phyloP scores from a whole-genome alignment of 2,797 vertebrate species.

The Otus scops region DNA sequence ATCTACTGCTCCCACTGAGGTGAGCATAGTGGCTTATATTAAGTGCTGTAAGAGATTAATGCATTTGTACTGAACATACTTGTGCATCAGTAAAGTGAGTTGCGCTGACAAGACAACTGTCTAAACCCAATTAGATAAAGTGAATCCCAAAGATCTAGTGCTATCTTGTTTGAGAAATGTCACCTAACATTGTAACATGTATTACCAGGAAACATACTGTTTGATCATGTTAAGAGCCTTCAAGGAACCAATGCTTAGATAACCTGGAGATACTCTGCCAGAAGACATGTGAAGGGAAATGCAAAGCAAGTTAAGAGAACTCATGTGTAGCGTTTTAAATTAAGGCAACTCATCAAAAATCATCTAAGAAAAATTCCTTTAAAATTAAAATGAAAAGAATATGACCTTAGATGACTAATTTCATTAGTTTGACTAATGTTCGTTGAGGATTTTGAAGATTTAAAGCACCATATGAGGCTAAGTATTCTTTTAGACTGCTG shows the following conservation, averaged over 20 bases:
- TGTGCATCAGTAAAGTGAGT: neutral
- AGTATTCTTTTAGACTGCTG: slow-evolving; percentile 60
- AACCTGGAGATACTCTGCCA: neutral
- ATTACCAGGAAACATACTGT: neutral
- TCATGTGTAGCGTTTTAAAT: neutral
- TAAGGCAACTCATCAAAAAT: neutral
- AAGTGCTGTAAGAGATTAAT: neutral
- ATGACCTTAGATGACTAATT: slow-evolving; percentile 43
- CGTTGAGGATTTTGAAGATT: slow-evolving; percentile 27
- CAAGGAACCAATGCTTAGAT: neutral
- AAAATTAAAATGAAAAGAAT: slow-evolving; percentile 19
- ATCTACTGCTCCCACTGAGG: neutral
- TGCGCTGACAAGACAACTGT: neutral
- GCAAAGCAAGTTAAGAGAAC: neutral
- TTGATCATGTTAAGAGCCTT: neutral
- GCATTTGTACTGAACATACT: neutral
- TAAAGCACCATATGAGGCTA: slow-evolving; percentile 57
- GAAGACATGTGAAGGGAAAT: neutral
- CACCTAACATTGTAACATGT: neutral
- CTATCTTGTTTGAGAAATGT: slow-evolving; percentile 9
- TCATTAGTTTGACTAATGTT: slow-evolving; percentile 48
- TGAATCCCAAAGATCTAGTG: slow-evolving; percentile 8
- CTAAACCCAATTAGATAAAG: neutral
- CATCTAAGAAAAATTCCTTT: neutral
- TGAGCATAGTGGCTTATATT: neutral